Conservation (phyloP, 2,797 vertebrate genomes). For the Labeo calbasu region DNA sequence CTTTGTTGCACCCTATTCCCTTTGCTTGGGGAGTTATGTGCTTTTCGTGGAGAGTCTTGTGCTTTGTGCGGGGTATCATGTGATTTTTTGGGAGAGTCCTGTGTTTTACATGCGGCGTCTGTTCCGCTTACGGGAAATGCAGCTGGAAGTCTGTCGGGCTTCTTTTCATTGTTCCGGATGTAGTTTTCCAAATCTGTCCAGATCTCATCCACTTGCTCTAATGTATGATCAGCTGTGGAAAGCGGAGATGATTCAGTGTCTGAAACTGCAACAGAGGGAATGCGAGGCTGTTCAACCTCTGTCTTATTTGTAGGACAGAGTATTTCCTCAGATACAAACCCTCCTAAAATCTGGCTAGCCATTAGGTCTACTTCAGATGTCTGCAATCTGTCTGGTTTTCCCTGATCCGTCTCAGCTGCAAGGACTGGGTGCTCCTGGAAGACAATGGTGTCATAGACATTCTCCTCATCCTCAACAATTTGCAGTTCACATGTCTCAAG, state of each 20-base stretch:
- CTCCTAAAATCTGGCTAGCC: conserved; percentile 72
- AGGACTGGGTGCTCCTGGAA: conserved; percentile 78
- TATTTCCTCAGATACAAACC: conserved; percentile 87
- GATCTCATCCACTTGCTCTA: conserved; percentile 94
- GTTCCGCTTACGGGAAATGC: conserved; percentile 90
- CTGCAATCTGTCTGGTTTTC: conserved; percentile 72
- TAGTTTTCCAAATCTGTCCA: conserved; percentile 99
- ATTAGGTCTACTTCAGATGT: conserved; percentile 80
- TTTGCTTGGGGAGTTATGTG: conserved; percentile 46
- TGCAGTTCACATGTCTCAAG: conserved; percentile 80
- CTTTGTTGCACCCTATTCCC: conserved; percentile 47
- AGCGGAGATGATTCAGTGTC: conserved; percentile 79
- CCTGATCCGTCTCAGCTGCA: conserved; percentile 53
- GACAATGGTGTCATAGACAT: conserved; percentile 93
- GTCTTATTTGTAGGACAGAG: conserved; percentile 85
- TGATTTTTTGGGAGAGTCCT: conserved; percentile 41
- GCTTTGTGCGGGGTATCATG: conserved; percentile 62
- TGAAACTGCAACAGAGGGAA: conserved; percentile 62
- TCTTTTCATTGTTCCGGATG: conserved; percentile 95
- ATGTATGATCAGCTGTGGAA: conserved; percentile 85
- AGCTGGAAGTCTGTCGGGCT: conserved; percentile 88
- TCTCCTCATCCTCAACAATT: conserved; percentile 83
- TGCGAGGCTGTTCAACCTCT: conserved; percentile 50
- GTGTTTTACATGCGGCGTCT: conserved; percentile 72
- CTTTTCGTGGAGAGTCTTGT: conserved; percentile 62